Conservation (phyloP, 2,888 invertebrate genomes). For the Cepaea hortensis region DNA sequence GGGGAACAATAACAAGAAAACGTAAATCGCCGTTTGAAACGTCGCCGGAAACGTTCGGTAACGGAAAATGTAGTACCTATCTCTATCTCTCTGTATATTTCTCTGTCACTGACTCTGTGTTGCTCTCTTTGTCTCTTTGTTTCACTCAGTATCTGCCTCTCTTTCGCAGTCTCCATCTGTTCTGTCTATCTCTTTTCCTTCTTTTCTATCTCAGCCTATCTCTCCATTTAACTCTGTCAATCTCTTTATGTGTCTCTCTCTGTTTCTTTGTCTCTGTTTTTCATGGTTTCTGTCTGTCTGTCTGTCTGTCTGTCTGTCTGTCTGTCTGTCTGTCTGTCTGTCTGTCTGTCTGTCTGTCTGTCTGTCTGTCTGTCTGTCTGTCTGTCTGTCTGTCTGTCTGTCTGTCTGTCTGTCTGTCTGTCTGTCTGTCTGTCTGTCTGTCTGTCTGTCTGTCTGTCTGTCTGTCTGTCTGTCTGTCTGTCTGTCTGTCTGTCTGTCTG, state of each 20-base stretch:
- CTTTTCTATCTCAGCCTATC: background rate
- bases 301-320: background rate
- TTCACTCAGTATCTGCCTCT: background rate
- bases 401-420: background rate
- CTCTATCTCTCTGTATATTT: background rate
- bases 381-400: background rate
- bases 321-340: slow-evolving; percentile 7
- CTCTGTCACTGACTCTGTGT: background rate
- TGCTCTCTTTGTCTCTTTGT: background rate
- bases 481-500: background rate
- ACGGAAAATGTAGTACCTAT: no score
- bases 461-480: background rate
- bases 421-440: slow-evolving; percentile 3
- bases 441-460: slow-evolving; percentile 8
- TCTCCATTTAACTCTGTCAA: background rate
- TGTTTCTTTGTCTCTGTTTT: background rate
- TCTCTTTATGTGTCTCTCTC: background rate
- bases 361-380: background rate
- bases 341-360: background rate
- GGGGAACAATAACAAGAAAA: no score
- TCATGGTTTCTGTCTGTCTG: background rate
- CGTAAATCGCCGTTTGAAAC: no score
- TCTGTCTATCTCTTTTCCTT: slow-evolving; percentile 9
- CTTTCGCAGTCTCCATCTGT: background rate
- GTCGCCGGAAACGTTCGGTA: no score